A percentile compares a stretch with the other conserved stretches of the same genome.
phyloP scores from a whole-genome alignment of 2,888 invertebrate genomes.

The Megastigmus dorsalis region DNA sequence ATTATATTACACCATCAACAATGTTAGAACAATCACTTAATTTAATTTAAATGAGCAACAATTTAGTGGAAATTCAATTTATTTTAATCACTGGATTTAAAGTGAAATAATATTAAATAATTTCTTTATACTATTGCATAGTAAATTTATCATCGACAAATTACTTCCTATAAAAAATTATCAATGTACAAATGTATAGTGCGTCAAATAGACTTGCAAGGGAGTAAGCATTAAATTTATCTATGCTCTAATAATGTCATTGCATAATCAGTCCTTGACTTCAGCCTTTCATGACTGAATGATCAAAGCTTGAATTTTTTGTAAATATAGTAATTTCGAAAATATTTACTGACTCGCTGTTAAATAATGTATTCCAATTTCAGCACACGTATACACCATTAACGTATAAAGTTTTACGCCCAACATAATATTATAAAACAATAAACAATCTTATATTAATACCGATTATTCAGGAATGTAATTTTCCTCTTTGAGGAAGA shows the following conservation, averaged over 20 bases:
- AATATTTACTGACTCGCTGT: not conserved
- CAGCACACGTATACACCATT: not conserved
- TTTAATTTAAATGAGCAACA: not conserved
- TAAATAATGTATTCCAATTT: not conserved
- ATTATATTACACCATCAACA: not conserved
- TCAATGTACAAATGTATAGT: constrained; percentile 21
- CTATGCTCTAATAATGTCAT: not conserved
- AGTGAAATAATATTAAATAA: not conserved
- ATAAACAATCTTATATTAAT: constrained; percentile 14
- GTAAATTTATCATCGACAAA: constrained; percentile 23
- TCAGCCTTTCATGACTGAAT: not conserved
- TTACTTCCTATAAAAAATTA: constrained; percentile 41
- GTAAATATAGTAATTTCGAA: not conserved
- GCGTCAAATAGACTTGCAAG: not conserved
- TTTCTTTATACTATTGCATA: constrained; percentile 5
- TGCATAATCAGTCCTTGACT: not conserved
- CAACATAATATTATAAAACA: constrained; percentile 9
- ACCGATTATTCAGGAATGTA: constrained; percentile 6
- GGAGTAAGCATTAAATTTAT: not conserved
- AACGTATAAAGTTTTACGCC: not conserved
- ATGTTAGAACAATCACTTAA: not conserved
- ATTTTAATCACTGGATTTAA: no score
- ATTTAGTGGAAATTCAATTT: no score
- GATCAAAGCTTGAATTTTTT: not conserved
- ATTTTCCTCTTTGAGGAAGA: constrained; percentile 2